Percentiles rank a stretch among this genome's conserved stretches.
These are phyloP conservation scores for Apistogramma diplotaenia DNA, from an alignment of 2,113 vertebrate species.

Conservation along the genomic window DNA sequence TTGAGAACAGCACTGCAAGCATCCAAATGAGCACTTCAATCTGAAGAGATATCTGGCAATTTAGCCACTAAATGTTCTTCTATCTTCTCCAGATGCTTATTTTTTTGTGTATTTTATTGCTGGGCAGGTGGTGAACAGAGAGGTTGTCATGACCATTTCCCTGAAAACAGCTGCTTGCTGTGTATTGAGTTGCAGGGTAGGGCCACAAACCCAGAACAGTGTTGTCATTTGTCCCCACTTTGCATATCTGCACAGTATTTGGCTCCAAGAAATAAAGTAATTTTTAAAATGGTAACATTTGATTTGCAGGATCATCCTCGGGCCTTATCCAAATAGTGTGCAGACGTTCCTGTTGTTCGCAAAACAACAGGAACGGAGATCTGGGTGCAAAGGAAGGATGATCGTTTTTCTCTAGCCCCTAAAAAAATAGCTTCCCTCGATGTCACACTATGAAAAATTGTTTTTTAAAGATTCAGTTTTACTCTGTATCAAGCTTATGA, in stretches of 20 bases:
- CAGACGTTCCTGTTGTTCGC: not conserved
- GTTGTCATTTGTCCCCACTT: not conserved
- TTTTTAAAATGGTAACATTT: not conserved
- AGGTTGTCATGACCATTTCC: not conserved
- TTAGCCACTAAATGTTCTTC: not conserved
- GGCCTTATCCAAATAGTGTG: not conserved
- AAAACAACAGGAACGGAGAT: no score
- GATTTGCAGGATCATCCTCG: not conserved
- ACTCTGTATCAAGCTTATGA: not conserved
- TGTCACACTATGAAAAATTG: not conserved
- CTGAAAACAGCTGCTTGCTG: not conserved
- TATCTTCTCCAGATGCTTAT: not conserved
- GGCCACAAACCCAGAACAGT: not conserved
- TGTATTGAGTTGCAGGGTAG: not conserved
- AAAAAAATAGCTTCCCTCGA: not conserved
- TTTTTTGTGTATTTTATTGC: not conserved
- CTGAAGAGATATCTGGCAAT: not conserved
- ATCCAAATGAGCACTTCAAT: not conserved
- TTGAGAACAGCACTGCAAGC: not conserved
- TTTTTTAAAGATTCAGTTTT: not conserved
- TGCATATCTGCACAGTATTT: not conserved
- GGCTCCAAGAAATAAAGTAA: not conserved
- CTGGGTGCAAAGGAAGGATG: no score
- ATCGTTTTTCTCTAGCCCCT: not conserved
- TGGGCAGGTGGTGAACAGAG: not conserved